Conservation (phyloP, 2,797 vertebrate species). For the Coccyzus lansbergi region DNA sequence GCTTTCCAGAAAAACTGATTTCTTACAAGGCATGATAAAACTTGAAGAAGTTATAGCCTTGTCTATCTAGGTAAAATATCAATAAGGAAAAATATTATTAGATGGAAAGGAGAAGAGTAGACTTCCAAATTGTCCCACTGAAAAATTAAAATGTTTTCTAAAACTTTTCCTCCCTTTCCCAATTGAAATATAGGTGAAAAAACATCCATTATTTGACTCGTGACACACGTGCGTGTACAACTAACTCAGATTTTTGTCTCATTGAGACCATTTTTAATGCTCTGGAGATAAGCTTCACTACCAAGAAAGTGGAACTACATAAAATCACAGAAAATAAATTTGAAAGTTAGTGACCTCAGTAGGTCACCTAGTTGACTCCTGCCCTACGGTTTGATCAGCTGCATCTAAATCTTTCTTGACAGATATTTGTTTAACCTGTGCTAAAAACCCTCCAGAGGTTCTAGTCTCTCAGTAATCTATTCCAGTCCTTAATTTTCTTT, state of each 20-base stretch:
- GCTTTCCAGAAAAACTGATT: background rate
- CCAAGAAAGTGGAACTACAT: background rate
- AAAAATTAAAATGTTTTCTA: background rate
- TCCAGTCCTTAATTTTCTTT: background rate
- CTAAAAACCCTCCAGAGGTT: background rate
- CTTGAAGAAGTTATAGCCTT: background rate
- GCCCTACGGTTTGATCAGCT: background rate
- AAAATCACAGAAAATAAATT: background rate
- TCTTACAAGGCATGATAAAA: background rate
- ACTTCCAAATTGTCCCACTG: background rate
- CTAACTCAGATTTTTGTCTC: background rate
- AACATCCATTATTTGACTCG: background rate
- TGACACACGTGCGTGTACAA: background rate
- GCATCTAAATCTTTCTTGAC: constrained; percentile 3
- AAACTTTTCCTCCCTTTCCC: background rate
- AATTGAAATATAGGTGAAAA: background rate
- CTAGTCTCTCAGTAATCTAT: background rate
- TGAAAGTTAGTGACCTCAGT: background rate
- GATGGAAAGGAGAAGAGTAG: background rate
- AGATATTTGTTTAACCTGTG: background rate
- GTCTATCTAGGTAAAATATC: background rate
- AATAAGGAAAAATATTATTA: background rate
- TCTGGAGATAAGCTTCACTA: background rate
- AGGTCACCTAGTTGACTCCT: background rate
- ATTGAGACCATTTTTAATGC: background rate